A percentile compares a stretch with the other conserved stretches of the same genome.
Conservation (phyloP, 92 coral and sea anemone genomes). For the Isaurus tuberculatus region DNA sequence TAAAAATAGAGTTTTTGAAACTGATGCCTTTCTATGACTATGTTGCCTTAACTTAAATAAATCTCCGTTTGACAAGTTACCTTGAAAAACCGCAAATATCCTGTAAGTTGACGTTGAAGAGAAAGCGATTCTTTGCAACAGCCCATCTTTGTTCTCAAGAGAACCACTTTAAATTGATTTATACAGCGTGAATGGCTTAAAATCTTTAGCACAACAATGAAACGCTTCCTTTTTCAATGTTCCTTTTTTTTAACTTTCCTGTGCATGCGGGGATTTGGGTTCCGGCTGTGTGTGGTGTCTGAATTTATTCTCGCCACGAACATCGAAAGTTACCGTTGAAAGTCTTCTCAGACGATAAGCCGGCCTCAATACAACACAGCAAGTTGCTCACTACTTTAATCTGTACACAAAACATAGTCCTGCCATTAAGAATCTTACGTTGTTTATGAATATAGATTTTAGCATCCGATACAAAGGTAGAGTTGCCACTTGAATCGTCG, state of each 20-base stretch:
- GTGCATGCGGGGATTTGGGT: not conserved
- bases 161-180: not conserved
- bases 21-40: not conserved
- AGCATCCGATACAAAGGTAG: constrained; percentile 5
- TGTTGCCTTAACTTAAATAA: not conserved
- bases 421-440: constrained; percentile 1
- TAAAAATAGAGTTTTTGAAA: not conserved
- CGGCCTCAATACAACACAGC: not conserved
- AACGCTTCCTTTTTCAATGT: constrained; percentile 12
- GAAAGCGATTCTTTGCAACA: not conserved
- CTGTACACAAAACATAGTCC: constrained; percentile 22
- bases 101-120: not conserved
- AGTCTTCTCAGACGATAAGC: constrained; percentile 1
- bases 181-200: not conserved
- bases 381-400: not conserved
- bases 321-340: not conserved
- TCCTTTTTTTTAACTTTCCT: not conserved
- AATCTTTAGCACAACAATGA: not conserved
- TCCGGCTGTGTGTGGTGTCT: constrained; percentile 11
- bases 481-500: not conserved
- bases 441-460: not conserved
- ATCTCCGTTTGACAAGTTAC: not conserved
- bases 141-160: not conserved
- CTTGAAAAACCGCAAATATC: not conserved
- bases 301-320: not conserved